Percentiles rank a stretch among this genome's conserved stretches.
These are phyloP conservation scores for Varanus komodoensis DNA, from an alignment of 2,113 vertebrate species.

Conservation along the genomic window DNA sequence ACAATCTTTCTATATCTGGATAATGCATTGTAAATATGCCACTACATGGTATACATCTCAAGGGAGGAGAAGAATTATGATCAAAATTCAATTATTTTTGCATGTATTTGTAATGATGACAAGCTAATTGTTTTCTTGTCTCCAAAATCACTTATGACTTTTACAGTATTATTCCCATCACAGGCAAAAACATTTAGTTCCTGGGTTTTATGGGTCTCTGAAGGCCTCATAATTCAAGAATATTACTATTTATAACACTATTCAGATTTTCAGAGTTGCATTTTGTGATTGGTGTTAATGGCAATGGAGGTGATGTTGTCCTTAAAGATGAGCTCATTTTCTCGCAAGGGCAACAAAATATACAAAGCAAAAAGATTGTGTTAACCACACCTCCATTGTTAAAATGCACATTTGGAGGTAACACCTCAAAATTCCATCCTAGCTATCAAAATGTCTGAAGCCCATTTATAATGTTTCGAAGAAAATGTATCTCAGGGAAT, in stretches of 20 bases:
- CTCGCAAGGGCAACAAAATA: background rate
- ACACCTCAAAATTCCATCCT: background rate
- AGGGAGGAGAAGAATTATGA: background rate
- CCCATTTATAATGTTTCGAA: background rate
- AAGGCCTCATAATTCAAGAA: background rate
- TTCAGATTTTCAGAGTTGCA: background rate
- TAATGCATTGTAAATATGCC: conserved; percentile 39
- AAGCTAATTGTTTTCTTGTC: background rate
- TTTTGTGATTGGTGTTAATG: background rate
- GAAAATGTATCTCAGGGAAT: background rate
- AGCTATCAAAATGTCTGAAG: background rate
- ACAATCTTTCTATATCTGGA: background rate
- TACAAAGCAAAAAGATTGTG: conserved; percentile 5
- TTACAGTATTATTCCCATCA: background rate
- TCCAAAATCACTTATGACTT: background rate
- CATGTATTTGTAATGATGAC: background rate
- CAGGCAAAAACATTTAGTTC: conserved; percentile 9
- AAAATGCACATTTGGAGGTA: background rate
- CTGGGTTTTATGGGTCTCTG: conserved; percentile 4
- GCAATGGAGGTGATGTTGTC: no score
- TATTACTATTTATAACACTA: background rate
- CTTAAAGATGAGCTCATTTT: background rate
- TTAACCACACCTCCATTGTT: background rate
- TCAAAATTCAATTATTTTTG: conserved; percentile 31
- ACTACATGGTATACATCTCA: background rate